phyloP scores from a whole-genome alignment of 1,140 invertebrate genomes.

The Brachystomella parvula region DNA sequence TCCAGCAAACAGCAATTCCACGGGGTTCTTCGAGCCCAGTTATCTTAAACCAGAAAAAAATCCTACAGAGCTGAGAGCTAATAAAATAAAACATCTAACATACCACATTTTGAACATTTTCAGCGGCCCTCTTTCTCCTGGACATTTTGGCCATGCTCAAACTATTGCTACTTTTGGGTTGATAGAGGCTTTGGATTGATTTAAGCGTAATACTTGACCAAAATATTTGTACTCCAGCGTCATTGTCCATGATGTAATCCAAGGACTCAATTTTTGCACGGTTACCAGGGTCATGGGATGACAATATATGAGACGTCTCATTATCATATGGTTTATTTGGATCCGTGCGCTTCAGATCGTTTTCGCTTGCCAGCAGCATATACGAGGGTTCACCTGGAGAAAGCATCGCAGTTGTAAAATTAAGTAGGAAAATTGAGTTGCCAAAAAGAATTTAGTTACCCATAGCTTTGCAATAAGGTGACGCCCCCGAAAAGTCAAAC shows the following conservation, averaged over 20 bases:
- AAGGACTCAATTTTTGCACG: slow-evolving; percentile 50
- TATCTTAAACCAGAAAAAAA: slow-evolving; percentile 36
- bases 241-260: slow-evolving; percentile 41
- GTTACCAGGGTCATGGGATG: slow-evolving; percentile 36
- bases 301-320: slow-evolving; percentile 23
- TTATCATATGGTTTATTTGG: slow-evolving; percentile 53
- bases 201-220: slow-evolving; percentile 25
- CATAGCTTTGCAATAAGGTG: slow-evolving; percentile 43
- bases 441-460: too few relatives aligned
- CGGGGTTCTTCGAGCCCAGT: slow-evolving; percentile 52
- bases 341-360: slow-evolving; percentile 54
- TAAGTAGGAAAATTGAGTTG: slow-evolving; percentile 14
- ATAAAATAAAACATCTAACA: slow-evolving; percentile 15
- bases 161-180: slow-evolving; percentile 18
- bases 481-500: slow-evolving; percentile 27
- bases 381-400: slow-evolving; percentile 47
- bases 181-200: slow-evolving; percentile 22
- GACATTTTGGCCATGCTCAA: not conserved
- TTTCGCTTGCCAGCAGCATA: slow-evolving; percentile 56
- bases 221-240: slow-evolving; percentile 29
- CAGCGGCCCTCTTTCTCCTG: slow-evolving; percentile 15
- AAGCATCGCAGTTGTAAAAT: slow-evolving; percentile 5
- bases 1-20: slow-evolving; percentile 70
- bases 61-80: not conserved
- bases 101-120: slow-evolving; percentile 23